Conservation (phyloP, 2,113 vertebrate genomes). For the Toxotes jaculatrix region DNA sequence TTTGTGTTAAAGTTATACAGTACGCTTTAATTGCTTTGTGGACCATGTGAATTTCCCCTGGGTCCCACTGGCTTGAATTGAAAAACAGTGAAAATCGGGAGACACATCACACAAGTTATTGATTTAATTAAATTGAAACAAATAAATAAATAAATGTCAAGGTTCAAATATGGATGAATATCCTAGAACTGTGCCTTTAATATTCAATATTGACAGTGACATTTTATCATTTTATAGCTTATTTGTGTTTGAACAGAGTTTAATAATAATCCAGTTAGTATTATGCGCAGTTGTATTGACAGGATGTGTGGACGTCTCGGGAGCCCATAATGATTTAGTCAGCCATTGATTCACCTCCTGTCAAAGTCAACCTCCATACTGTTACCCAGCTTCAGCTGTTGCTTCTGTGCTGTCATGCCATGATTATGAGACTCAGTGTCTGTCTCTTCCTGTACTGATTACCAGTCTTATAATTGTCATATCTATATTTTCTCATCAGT, state of each 20-base stretch:
- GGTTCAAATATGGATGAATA: background rate
- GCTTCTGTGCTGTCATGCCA: background rate
- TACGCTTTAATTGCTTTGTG: background rate
- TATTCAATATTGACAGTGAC: background rate
- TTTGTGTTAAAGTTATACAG: background rate
- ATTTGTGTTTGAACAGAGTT: background rate
- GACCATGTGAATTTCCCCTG: constrained; percentile 13
- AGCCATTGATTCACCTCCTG: constrained; percentile 28
- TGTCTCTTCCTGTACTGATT: background rate
- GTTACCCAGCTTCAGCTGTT: background rate
- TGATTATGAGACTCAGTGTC: constrained; percentile 10
- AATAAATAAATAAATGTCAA: background rate
- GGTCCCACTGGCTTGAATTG: background rate
- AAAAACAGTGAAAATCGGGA: background rate
- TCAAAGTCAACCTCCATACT: background rate
- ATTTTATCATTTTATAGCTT: background rate
- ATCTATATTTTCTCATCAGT: background rate
- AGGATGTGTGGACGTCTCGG: background rate
- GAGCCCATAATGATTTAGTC: constrained; percentile 10
- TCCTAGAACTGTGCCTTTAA: background rate
- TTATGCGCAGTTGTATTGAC: constrained; percentile 14
- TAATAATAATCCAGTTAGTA: constrained; percentile 16
- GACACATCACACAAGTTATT: background rate
- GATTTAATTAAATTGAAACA: background rate
- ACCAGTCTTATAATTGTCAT: background rate